These are phyloP conservation scores for Ardeotis arabs DNA, from an alignment of 2,113 vertebrate species.

Conservation along the genomic window DNA sequence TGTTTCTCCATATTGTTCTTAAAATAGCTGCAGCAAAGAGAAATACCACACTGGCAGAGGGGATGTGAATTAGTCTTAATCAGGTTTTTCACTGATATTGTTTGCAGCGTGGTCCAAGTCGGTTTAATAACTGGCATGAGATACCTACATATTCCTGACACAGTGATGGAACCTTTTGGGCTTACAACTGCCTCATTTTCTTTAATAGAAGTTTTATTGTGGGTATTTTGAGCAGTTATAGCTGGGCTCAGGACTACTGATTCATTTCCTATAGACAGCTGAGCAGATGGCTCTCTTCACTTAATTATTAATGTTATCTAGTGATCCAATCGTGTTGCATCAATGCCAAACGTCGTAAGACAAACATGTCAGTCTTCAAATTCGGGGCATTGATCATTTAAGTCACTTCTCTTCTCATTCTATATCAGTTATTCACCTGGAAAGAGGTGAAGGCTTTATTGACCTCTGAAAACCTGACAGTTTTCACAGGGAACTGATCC, in stretches of 20 bases:
- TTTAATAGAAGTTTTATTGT: neutral
- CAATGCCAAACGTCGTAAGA: neutral
- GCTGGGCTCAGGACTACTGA: neutral
- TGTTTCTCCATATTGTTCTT: neutral
- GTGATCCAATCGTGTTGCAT: neutral
- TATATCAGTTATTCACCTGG: neutral
- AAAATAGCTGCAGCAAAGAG: neutral
- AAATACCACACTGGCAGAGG: neutral
- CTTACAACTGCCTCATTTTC: neutral
- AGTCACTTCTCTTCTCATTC: neutral
- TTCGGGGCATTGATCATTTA: neutral
- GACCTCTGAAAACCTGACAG: neutral
- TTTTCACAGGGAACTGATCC: neutral
- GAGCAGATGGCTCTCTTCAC: neutral
- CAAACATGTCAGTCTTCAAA: neutral
- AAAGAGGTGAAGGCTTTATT: neutral
- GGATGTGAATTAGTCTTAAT: rapidly evolving
- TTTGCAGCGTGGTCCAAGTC: neutral
- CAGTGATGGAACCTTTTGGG: neutral
- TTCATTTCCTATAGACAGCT: neutral
- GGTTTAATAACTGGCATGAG: neutral
- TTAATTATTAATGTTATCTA: neutral
- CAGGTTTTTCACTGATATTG: neutral
- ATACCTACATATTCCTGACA: neutral
- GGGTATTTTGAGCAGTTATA: neutral